Evolutionary conservation across 2,113 vertebrate genomes (phyloP).

Genomic region (Chaetops frenatus): DNA sequence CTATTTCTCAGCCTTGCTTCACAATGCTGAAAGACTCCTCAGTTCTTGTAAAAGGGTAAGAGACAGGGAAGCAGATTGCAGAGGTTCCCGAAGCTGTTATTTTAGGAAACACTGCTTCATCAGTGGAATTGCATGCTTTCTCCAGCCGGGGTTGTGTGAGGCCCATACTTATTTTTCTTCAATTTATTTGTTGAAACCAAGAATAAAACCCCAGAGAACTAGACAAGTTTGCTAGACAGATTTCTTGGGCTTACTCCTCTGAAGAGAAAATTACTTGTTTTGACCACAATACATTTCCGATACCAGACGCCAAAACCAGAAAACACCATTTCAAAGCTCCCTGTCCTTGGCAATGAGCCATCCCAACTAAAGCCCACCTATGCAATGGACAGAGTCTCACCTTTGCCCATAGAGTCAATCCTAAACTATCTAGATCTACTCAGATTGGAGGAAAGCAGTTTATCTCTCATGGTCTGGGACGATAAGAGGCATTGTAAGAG

Average conservation of each 20-base stretch:
- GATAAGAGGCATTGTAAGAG: neutral
- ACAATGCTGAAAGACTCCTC: conserved; percentile 69
- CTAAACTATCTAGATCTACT: neutral
- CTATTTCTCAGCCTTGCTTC: conserved; percentile 51
- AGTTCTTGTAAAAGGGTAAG: conserved; percentile 63
- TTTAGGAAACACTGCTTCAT: conserved; percentile 68
- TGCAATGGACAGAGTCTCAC: neutral
- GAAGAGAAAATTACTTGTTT: neutral
- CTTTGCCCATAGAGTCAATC: neutral
- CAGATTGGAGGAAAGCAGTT: neutral
- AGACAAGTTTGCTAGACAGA: neutral
- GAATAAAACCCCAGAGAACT: neutral
- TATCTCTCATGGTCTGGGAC: neutral
- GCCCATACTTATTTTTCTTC: neutral
- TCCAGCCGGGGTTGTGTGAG: conserved; percentile 26
- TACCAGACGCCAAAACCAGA: neutral
- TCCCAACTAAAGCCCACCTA: neutral
- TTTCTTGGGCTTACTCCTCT: neutral
- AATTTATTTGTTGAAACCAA: neutral
- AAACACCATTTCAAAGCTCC: neutral
- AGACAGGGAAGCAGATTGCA: conserved; percentile 55
- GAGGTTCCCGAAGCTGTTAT: conserved; percentile 67
- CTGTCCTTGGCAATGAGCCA: neutral
- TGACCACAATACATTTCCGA: neutral
- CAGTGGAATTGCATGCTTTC: conserved; percentile 36